These are phyloP conservation scores for Enteromius fasciolatus DNA, from an alignment of 2,797 vertebrate genomes.

Conservation along the genomic window DNA sequence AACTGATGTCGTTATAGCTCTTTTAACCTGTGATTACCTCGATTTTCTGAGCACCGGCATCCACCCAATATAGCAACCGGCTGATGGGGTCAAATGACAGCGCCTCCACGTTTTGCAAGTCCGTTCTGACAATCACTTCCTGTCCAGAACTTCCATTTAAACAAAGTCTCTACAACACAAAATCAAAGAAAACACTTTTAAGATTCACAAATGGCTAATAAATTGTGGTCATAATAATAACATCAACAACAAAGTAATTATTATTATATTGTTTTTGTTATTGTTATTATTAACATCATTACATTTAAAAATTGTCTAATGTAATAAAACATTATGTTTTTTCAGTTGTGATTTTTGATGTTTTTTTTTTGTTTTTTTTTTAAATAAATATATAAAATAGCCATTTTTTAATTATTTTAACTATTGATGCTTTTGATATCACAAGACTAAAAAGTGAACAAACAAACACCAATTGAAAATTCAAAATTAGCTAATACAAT, in stretches of 20 bases:
- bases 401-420: no score
- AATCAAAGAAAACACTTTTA: background rate
- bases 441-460: background rate
- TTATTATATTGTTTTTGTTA: no score
- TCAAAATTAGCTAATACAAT: background rate
- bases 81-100: conserved; percentile 94
- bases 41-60: conserved; percentile 92
- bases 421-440: background rate
- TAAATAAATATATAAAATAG: background rate
- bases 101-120: conserved; percentile 92
- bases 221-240: background rate
- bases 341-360: background rate
- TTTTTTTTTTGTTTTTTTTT: no score
- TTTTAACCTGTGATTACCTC: conserved; percentile 80
- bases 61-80: conserved; percentile 95
- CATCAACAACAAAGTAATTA: no score
- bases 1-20: background rate
- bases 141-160: conserved; percentile 93
- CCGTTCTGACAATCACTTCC: conserved; percentile 88
- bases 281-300: no score
- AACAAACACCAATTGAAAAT: background rate
- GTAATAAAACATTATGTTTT: background rate
- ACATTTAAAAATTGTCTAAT: background rate
- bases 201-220: background rate
- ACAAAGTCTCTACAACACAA: conserved; percentile 83